A percentile compares a stretch with the other conserved stretches of the same genome.
phyloP scores from a whole-genome alignment of 2,888 invertebrate species.

The Sceliomorpha sp. region DNA sequence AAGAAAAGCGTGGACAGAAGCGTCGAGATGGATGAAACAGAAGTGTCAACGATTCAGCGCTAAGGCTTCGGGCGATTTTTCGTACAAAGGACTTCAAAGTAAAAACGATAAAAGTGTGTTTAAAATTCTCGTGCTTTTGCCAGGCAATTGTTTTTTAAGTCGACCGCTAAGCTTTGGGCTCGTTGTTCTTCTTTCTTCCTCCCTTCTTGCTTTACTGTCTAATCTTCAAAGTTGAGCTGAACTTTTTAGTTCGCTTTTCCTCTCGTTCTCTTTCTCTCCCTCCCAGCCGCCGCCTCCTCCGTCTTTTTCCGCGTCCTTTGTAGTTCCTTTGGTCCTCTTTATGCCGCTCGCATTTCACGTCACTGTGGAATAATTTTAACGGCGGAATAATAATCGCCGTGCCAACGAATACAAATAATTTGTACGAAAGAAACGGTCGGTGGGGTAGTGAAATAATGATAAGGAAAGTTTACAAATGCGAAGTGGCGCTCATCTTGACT shows the following conservation, averaged over 20 bases:
- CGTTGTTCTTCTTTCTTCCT: constrained; percentile 36
- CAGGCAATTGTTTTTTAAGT: constrained; percentile 72
- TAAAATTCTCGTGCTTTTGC: constrained; percentile 69
- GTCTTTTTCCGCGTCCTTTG: not conserved
- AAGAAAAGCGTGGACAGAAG: no score
- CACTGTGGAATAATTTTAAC: constrained; percentile 54
- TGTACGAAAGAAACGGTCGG: no score
- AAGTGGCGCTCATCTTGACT: no score
- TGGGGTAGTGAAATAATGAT: no score
- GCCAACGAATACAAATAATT: not conserved
- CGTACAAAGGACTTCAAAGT: constrained; percentile 52
- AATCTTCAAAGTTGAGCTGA: constrained; percentile 67
- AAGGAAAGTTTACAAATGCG: no score
- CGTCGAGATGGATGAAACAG: constrained; percentile 24
- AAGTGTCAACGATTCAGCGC: constrained; percentile 38
- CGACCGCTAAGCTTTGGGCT: constrained; percentile 57
- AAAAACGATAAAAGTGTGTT: constrained; percentile 68
- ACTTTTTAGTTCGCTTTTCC: constrained; percentile 53
- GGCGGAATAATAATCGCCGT: constrained; percentile 57
- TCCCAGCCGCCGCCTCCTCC: constrained; percentile 17
- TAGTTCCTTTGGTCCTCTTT: constrained; percentile 10
- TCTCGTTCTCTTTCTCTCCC: constrained; percentile 39
- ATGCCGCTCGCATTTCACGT: constrained; percentile 54
- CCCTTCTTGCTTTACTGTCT: constrained; percentile 49
- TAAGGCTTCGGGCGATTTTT: constrained; percentile 47